These are phyloP conservation scores for Zosterops borbonicus DNA, from an alignment of 2,113 vertebrate genomes.

Conservation along the genomic window DNA sequence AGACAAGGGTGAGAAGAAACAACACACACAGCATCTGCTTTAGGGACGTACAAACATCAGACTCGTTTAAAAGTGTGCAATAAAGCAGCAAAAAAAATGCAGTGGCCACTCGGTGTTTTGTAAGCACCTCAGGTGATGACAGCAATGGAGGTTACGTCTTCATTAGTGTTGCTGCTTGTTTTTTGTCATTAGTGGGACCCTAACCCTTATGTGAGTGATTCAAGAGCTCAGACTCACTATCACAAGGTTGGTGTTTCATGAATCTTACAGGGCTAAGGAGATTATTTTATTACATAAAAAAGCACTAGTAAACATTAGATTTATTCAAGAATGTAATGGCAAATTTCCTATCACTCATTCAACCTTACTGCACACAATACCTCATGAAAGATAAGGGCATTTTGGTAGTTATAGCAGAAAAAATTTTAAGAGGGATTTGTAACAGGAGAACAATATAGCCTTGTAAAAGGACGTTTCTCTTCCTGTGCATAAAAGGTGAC, in stretches of 20 bases:
- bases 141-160: not conserved
- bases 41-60: not conserved
- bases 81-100: not conserved
- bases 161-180: not conserved
- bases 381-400: not conserved
- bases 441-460: not conserved
- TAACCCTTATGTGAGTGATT: not conserved
- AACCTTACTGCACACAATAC: not conserved
- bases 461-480: not conserved
- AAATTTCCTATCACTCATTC: not conserved
- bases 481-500: not conserved
- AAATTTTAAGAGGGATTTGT: not conserved
- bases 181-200: not conserved
- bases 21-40: constrained; percentile 1
- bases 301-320: not conserved
- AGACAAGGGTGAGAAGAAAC: not conserved
- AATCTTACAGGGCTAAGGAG: not conserved
- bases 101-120: not conserved
- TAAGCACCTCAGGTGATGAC: not conserved
- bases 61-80: not conserved
- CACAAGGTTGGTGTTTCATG: not conserved
- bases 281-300: not conserved
- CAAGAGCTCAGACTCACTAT: not conserved
- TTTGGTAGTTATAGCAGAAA: not conserved
- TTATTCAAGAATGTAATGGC: not conserved